Evolutionary conservation across 2,797 vertebrate genomes (phyloP).

Genomic region (Rhinoraja longicauda): DNA sequence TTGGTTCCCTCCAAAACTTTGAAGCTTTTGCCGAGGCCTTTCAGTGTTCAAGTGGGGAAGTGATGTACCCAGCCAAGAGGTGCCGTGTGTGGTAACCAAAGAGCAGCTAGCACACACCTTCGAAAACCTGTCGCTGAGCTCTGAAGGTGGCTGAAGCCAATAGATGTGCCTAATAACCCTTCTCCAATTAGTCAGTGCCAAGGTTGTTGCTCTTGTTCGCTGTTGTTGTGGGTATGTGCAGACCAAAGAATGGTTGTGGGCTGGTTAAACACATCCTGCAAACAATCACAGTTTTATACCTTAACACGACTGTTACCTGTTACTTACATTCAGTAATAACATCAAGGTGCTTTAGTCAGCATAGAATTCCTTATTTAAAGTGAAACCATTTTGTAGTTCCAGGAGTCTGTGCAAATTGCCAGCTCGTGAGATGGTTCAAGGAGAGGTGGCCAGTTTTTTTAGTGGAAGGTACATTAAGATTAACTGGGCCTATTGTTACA

Average conservation of each 20-base stretch:
- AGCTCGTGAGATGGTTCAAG: neutral
- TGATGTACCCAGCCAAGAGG: constrained; percentile 76
- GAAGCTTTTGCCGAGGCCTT: constrained; percentile 85
- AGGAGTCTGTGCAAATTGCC: neutral
- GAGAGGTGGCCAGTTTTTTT: neutral
- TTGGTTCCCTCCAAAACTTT: constrained; percentile 91
- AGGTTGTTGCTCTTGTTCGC: constrained; percentile 37
- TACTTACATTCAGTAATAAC: constrained; percentile 26
- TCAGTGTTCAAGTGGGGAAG: constrained; percentile 69
- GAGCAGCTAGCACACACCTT: neutral
- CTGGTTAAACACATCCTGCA: neutral
- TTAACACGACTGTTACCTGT: constrained; percentile 22
- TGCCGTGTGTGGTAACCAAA: constrained; percentile 83
- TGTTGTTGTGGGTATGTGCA: neutral
- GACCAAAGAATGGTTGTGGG: neutral
- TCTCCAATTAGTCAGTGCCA: constrained; percentile 44
- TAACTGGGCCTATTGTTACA: neutral
- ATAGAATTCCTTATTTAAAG: neutral
- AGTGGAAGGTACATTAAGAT: neutral
- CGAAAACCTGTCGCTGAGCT: neutral
- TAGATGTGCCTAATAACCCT: constrained; percentile 43
- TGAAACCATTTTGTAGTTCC: neutral
- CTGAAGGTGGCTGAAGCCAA: constrained; percentile 38
- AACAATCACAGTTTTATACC: constrained; percentile 28
- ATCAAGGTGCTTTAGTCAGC: neutral